Conservation (phyloP, 2,113 vertebrate genomes). For the Anseranas semipalmata region DNA sequence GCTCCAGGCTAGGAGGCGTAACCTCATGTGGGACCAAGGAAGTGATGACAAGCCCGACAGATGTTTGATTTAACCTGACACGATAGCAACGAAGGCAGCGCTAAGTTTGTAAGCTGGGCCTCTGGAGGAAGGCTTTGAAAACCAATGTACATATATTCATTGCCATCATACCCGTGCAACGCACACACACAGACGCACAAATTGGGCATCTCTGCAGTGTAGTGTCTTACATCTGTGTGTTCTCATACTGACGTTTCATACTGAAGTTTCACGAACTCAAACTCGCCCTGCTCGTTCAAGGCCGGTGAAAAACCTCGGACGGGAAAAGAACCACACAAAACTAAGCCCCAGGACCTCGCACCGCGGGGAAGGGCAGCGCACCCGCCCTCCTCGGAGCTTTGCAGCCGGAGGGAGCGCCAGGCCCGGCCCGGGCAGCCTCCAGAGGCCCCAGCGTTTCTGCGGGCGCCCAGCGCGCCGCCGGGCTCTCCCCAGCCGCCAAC, state of each 20-base stretch:
- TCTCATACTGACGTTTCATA: neutral
- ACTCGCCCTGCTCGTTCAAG: neutral
- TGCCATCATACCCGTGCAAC: accelerated
- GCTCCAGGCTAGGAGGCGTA: neutral
- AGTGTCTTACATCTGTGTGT: neutral
- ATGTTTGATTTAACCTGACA: neutral
- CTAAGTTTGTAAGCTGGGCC: neutral
- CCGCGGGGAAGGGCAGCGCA: neutral
- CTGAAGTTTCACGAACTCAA: neutral
- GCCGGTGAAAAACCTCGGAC: neutral
- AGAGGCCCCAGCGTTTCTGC: neutral
- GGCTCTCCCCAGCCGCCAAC: neutral
- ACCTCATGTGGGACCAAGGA: neutral
- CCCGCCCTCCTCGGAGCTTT: no score
- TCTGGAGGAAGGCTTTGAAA: neutral
- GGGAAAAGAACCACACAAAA: neutral
- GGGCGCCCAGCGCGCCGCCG: no score
- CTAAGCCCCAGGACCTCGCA: neutral
- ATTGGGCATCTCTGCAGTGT: neutral
- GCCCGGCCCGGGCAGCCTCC: neutral
- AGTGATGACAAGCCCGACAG: neutral
- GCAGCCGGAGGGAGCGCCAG: neutral
- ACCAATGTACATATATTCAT: neutral
- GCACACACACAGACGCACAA: neutral
- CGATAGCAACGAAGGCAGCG: neutral